Evolutionary conservation across 2,797 vertebrate genomes (phyloP).

Genomic region (Cirrhinus mrigala): DNA sequence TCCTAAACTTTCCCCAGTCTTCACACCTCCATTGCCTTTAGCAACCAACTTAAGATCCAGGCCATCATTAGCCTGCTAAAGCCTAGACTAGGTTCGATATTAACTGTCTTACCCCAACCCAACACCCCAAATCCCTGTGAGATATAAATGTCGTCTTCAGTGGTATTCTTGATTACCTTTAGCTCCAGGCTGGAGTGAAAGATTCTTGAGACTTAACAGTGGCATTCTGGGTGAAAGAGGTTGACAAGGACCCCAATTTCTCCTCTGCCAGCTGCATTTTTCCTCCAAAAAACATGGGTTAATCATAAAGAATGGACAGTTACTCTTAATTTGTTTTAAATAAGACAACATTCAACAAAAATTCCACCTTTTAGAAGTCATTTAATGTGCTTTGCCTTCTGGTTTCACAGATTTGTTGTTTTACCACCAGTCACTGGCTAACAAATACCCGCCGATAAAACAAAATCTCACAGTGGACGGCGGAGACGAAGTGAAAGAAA

Average conservation of each 20-base stretch:
- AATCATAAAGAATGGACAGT: background rate
- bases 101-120: constrained; percentile 68
- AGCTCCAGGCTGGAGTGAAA: constrained; percentile 62
- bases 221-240: constrained; percentile 71
- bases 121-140: constrained; percentile 72
- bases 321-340: background rate
- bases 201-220: constrained; percentile 71
- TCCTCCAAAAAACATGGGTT: background rate
- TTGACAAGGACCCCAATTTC: constrained; percentile 53
- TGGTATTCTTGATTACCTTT: constrained; percentile 71
- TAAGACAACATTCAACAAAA: background rate
- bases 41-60: constrained; percentile 67
- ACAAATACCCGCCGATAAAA: background rate
- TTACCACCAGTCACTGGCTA: background rate
- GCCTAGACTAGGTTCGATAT: constrained; percentile 73
- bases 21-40: constrained; percentile 60
- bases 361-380: background rate
- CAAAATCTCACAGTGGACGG: background rate
- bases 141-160: constrained; percentile 73
- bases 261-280: background rate
- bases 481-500: constrained; percentile 13
- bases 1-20: constrained; percentile 46
- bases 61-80: constrained; percentile 71
- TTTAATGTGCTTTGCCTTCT: background rate
- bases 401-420: background rate